These are phyloP conservation scores for Andrena haemorrhoa DNA, from an alignment of 2,888 invertebrate genomes.

Conservation along the genomic window DNA sequence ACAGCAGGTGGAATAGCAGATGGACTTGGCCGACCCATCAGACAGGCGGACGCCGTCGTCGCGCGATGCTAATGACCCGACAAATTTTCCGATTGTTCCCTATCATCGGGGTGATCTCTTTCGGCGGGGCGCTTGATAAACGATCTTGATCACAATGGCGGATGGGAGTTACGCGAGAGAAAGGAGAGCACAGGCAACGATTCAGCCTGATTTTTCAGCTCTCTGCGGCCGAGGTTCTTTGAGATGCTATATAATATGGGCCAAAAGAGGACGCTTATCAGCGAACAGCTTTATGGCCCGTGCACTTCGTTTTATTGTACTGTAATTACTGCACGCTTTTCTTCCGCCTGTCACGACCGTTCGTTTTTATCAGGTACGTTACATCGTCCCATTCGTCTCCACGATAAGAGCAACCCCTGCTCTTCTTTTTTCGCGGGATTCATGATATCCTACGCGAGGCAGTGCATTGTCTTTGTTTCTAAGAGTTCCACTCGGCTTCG, in stretches of 20 bases:
- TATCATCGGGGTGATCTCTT: constrained; percentile 36
- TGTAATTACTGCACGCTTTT: constrained; percentile 9
- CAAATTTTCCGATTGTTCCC: constrained; percentile 71
- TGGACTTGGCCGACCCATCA: constrained; percentile 46
- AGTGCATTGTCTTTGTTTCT: background rate
- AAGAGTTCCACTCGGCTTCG: background rate
- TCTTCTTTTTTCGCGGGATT: background rate
- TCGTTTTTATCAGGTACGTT: constrained; percentile 1
- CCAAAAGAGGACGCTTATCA: constrained; percentile 25
- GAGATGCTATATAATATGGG: background rate
- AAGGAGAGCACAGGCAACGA: constrained; percentile 6
- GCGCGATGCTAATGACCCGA: constrained; percentile 68
- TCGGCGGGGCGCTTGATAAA: constrained; percentile 55
- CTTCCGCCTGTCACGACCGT: constrained; percentile 1
- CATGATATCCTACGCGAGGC: background rate
- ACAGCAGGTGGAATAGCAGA: constrained; percentile 56
- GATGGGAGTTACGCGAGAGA: constrained; percentile 22
- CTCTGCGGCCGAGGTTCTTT: background rate
- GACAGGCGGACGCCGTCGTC: constrained; percentile 42
- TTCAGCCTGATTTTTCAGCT: constrained; percentile 34
- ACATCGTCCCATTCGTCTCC: background rate
- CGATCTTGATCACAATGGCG: constrained; percentile 62
- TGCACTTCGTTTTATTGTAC: constrained; percentile 7
- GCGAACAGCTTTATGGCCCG: background rate
- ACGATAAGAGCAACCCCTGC: background rate